Evolutionary conservation across 2,113 vertebrate species (phyloP).

Genomic region (Pogonocichla stellata): DNA sequence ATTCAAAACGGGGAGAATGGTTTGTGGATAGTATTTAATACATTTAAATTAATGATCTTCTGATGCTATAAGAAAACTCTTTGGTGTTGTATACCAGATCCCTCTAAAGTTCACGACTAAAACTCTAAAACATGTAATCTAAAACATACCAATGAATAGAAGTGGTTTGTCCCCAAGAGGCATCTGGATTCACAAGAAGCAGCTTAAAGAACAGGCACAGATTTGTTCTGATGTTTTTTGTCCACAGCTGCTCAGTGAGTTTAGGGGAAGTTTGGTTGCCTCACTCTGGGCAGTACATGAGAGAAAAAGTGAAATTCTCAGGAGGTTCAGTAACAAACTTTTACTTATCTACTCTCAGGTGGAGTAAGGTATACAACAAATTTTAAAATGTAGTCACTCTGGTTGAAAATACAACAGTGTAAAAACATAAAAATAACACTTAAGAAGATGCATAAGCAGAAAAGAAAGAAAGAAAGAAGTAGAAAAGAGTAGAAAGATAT

Average conservation of each 20-base stretch:
- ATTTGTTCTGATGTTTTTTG: neutral
- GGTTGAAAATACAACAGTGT: no score
- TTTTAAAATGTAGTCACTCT: no score
- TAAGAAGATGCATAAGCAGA: no score
- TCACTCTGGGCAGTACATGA: neutral
- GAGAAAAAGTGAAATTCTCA: accelerated
- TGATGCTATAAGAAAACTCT: neutral
- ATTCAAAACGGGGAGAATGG: neutral
- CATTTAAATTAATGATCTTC: neutral
- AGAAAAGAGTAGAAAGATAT: no score
- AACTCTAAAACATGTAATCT: neutral
- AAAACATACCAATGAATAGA: neutral
- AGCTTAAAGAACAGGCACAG: neutral
- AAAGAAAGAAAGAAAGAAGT: no score
- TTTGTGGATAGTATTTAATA: neutral
- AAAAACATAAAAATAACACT: no score
- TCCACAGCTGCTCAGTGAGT: neutral
- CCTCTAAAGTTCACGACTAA: neutral
- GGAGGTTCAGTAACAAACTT: neutral
- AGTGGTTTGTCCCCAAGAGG: neutral
- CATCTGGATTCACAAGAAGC: neutral
- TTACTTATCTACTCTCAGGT: no score
- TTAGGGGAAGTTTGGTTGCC: neutral
- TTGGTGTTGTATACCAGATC: neutral
- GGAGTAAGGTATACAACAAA: no score